Evolutionary conservation across 2,888 invertebrate species (phyloP), one percentile per base, ranked within the genome.

Genomic region (Tenodera sinensis): DNA sequence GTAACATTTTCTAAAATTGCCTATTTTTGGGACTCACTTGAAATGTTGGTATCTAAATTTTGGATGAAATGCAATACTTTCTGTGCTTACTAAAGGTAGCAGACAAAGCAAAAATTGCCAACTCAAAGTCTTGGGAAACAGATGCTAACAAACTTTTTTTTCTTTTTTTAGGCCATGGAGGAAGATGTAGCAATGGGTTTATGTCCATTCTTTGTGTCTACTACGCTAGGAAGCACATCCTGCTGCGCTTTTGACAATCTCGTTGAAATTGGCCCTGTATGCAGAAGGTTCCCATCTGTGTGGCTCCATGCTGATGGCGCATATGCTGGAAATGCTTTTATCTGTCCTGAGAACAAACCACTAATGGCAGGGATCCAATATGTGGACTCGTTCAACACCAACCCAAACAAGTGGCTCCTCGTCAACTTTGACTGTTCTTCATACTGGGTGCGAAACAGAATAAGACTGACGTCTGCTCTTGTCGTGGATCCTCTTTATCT

Each of bases 291-390:
- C 91, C 94, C 95, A 0, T 94, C 94, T 88, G 94, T 97, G n/a
- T 98, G 98, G 98, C 94, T 98, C 42, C 98, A 98, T 93, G 97
- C 97, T 3, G 98, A 98, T 93, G 97, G 96, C 0, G 98, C 98
- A 0, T 98, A 98, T 92, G 98, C 97, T 1, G 98, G 98, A 4
- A 97, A 96, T 91, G 96, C 97, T 0, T 96, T 98, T 92, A 97
- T 98, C 90, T 96, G 98, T 91, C 97, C 97, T 0, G 98, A 98
- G 93, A 95, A 97, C 93, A 95, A 96, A 90, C 94, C 94, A 0
- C 93, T 95, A 85, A 94, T 96, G 92, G 94, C 94, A 7, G 96
- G 96, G 0, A 94, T 96, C 47, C 95, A 97, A 93, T 95, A 96
- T 92, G 97, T 97, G 0, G 96, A 97, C 92, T 98, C 98, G 0